Evolutionary conservation across 2,113 vertebrate species (phyloP), one percentile per base, ranked within the genome.

Genomic region (Girardinichthys multiradiatus): DNA sequence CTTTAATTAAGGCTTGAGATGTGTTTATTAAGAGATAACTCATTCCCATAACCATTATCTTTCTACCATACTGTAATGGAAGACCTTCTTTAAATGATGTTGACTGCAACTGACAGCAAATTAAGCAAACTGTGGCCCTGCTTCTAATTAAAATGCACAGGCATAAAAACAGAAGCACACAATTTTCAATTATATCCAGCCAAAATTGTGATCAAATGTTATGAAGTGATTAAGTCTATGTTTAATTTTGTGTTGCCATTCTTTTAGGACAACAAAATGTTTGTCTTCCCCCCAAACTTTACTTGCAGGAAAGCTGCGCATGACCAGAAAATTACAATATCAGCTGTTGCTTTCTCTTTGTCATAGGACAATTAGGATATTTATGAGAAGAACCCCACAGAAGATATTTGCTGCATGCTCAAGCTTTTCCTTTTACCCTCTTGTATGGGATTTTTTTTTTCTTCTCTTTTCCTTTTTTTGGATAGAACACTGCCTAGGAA

Each of bases 361-460:
- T 91, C 86, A 70, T 71, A 78, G 86, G 86, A 92, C 86, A 94
- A 94, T 94, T 94, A 93, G 82, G 93, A 93, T 93, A 94, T 93
- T 93, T 93, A 93, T 93, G 87, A 93, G 90, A 79, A 81, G 64
- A 71, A 85, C 71, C 83, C 86, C 66, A 78, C 77, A 84, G 90
- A 76, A 82, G 76, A 91, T 89, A 91, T 87, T 78, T 26, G 80
- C 76, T 68, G 82, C 89, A 90, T 87, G 91, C 89, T 89, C 57
- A 11, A 77, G 82, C 69, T 82, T 83, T 90, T 92, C 75, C 84
- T 88, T 90, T 82, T 72, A 80, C 85, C 87, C 68, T 57, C 80
- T 83, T 91, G 86, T 90, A 88, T 68, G 68, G 74, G 45, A 45
- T 80, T 80, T 77, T 82, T 71, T 82, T 83, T 28, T 60, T 90